Conservation (phyloP, 2,113 vertebrate species). For the Phocoena sinus region DNA sequence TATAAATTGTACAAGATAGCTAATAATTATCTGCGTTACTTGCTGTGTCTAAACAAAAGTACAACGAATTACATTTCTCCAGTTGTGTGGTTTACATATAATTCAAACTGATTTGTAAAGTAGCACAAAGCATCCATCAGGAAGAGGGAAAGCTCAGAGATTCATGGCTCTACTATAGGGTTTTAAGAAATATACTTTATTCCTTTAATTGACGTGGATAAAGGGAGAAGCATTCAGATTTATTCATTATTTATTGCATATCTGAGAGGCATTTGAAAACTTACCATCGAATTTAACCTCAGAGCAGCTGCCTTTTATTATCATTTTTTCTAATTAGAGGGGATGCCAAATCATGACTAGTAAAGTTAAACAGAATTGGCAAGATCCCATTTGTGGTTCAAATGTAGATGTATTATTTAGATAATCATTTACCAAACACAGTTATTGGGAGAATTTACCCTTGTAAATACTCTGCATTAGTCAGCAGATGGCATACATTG, state of each 20-base stretch:
- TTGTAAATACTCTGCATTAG: constrained; percentile 79
- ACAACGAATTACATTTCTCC: constrained; percentile 52
- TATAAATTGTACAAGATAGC: not conserved
- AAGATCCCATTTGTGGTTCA: constrained; percentile 56
- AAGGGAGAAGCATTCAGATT: not conserved
- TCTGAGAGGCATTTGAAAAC: constrained; percentile 21
- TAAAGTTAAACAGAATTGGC: constrained; percentile 12
- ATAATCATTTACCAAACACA: constrained; percentile 60
- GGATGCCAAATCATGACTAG: constrained; percentile 31
- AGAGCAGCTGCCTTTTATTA: constrained; percentile 4
- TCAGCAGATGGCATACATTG: constrained; percentile 82
- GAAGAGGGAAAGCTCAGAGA: not conserved
- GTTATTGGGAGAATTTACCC: constrained; percentile 64
- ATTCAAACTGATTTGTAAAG: constrained; percentile 35
- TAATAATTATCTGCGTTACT: constrained; percentile 30
- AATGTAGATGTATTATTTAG: constrained; percentile 16
- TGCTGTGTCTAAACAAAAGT: constrained; percentile 30
- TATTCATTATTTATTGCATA: constrained; percentile 35
- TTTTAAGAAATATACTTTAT: constrained; percentile 52
- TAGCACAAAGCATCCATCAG: not conserved
- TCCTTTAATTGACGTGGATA: not conserved
- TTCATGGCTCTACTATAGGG: not conserved
- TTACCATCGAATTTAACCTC: constrained; percentile 1
- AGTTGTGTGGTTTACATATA: constrained; percentile 5
- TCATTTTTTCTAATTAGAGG: constrained; percentile 40